A percentile compares a stretch with the other conserved stretches of the same genome.
These are phyloP conservation scores for Anoplius nigerrimus DNA, from an alignment of 2,888 invertebrate genomes.

Conservation along the genomic window DNA sequence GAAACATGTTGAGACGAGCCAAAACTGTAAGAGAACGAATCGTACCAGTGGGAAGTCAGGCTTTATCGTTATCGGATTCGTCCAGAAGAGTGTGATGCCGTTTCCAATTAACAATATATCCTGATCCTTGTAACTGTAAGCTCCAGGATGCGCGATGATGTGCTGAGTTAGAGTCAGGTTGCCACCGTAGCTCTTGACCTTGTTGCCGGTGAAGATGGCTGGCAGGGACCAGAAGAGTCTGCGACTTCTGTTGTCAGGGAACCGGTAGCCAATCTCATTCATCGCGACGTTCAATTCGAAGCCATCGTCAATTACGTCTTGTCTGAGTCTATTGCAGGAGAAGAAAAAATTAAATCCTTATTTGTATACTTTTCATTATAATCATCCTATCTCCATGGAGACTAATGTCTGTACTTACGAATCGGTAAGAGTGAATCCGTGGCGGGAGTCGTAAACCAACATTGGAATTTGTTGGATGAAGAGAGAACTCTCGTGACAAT, in stretches of 20 bases:
- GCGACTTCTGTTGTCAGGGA: constrained; percentile 74
- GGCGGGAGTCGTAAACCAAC: constrained; percentile 77
- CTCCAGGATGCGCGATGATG: constrained; percentile 79
- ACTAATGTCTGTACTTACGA: constrained; percentile 69
- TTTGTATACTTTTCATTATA: not conserved
- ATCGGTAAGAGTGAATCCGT: constrained; percentile 81
- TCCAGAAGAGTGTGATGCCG: constrained; percentile 86
- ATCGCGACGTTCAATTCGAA: constrained; percentile 77
- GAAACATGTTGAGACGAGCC: not conserved
- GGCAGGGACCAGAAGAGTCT: constrained; percentile 87
- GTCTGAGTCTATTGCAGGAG: constrained; percentile 69
- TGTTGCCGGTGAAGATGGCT: constrained; percentile 78
- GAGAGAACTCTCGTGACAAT: constrained; percentile 83
- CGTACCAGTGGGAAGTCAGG: constrained; percentile 80
- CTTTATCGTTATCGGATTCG: constrained; percentile 78
- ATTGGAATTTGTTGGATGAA: constrained; percentile 82
- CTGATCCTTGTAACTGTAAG: constrained; percentile 80
- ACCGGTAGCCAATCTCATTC: constrained; percentile 81
- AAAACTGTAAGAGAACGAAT: not conserved
- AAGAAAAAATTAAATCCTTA: constrained; percentile 2
- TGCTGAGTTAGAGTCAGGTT: constrained; percentile 84
- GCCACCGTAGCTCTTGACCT: constrained; percentile 93
- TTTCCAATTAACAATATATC: constrained; percentile 90
- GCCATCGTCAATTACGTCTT: constrained; percentile 74
- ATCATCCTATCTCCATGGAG: no score